phyloP scores from a whole-genome alignment of 1,140 invertebrate genomes.

The Meloidogyne hapla region DNA sequence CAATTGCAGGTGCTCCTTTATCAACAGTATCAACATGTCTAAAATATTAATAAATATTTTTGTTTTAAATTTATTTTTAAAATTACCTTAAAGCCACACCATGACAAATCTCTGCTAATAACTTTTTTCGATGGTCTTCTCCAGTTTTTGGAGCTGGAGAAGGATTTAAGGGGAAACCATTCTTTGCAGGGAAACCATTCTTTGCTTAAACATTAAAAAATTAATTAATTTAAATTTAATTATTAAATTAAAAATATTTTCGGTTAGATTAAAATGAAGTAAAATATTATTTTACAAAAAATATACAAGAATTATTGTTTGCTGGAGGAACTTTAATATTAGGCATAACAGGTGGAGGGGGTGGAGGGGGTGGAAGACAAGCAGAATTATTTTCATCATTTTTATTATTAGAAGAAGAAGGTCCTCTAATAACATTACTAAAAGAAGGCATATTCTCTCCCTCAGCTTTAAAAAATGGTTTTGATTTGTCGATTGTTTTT shows the following conservation, averaged over 20 bases:
- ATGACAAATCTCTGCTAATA: not conserved
- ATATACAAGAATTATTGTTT: not conserved
- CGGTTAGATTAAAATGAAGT: no score
- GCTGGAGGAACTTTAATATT: not conserved
- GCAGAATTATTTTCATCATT: not conserved
- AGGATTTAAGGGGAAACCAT: no score
- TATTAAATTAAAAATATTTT: no score
- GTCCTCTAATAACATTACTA: not conserved
- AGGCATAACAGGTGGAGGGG: slow-evolving; percentile 2
- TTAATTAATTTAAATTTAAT: no score
- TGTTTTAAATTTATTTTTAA: not conserved
- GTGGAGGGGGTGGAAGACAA: not conserved
- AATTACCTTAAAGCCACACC: not conserved
- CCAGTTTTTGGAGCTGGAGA: not conserved
- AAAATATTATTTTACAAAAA: not conserved
- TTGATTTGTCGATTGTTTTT: slow-evolving; percentile 43
- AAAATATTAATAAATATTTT: not conserved
- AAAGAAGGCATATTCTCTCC: slow-evolving; percentile 27
- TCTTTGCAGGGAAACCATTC: no score
- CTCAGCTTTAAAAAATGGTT: slow-evolving; percentile 42
- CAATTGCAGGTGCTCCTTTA: not conserved
- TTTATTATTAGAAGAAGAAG: not conserved
- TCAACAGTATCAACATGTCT: not conserved
- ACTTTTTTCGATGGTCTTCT: not conserved
- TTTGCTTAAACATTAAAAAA: no score